phyloP scores from a whole-genome alignment of 2,888 invertebrate species.

The Trachelus troglodyta region DNA sequence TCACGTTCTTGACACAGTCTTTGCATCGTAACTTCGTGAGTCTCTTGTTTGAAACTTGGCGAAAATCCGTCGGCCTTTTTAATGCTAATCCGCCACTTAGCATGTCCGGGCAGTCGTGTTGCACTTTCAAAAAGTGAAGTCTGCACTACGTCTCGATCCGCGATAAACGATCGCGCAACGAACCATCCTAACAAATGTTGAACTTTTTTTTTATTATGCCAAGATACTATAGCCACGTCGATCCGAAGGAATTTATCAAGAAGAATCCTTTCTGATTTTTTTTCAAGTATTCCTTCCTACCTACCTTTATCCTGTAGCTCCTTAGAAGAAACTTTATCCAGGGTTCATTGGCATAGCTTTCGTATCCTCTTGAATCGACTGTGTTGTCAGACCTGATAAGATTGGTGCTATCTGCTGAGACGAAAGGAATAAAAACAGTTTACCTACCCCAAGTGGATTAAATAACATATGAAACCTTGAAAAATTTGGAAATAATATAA shows the following conservation, averaged over 20 bases:
- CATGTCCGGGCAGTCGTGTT: background rate
- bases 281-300: background rate
- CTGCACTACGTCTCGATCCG: background rate
- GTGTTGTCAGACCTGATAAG: background rate
- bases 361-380: background rate
- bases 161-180: background rate
- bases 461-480: background rate
- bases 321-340: background rate
- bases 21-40: background rate
- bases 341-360: background rate
- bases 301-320: background rate
- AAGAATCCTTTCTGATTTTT: background rate
- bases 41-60: background rate
- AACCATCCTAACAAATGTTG: background rate
- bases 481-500: background rate
- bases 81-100: constrained; percentile 7
- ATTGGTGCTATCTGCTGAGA: background rate
- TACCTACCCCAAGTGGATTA: background rate
- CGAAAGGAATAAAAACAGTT: background rate
- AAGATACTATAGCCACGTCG: background rate
- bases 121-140: background rate
- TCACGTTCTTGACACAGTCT: background rate
- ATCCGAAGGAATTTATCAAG: background rate
- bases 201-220: background rate
- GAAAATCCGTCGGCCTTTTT: background rate